Evolutionary conservation across 2,113 vertebrate genomes (phyloP), one percentile per base, ranked within the genome.

Genomic region (Cercocebus atys): DNA sequence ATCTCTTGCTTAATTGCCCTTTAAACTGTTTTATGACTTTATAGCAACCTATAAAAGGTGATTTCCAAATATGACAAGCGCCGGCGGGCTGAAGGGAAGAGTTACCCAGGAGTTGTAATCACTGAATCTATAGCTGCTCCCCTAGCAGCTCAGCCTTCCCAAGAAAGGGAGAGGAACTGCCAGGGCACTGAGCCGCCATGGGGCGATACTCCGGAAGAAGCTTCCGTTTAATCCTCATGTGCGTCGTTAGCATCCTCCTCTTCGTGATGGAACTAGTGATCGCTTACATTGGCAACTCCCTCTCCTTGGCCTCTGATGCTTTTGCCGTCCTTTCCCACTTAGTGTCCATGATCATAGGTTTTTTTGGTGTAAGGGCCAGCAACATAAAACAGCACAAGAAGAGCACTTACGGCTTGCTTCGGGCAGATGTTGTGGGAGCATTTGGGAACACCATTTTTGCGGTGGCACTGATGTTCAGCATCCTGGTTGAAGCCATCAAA

Each of bases 371-470:
- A 12, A 47, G 98, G 43, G 88, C 97, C 91, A 99, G 98, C 85
- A 90, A 70, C 0, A 52, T 99, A 43, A 35, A 2, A 0, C 97
- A 93, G 98, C 98, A 99, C 97, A 97, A 94, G 72, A 94, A 86
- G 55, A 98, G 92, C 98, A 99, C 99, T 0, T 99, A 90, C 0
- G 99, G 99, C 92, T 98, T 99, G 45, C 92, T 97, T 47, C 97
- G 99, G 23, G 99, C 99, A 0, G 99, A 99, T 0, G 99, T 99
- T 3, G 84, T 99, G 57, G 99, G 99, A 0, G 99, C 99, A 0
- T 99, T 99, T 2, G 98, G 99, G 96, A 99, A 99, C 94, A 75
- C 98, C 0, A 9, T 99, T n/a, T 99, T 99, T 22, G 99, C 99
- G 1, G 82, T 98, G 0, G 99, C 99, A 0, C 95, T 99, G 5